Base-by-base conservation (phyloP, 2,113 vertebrate genomes). In the Lichenostomus cassidix region DNA sequence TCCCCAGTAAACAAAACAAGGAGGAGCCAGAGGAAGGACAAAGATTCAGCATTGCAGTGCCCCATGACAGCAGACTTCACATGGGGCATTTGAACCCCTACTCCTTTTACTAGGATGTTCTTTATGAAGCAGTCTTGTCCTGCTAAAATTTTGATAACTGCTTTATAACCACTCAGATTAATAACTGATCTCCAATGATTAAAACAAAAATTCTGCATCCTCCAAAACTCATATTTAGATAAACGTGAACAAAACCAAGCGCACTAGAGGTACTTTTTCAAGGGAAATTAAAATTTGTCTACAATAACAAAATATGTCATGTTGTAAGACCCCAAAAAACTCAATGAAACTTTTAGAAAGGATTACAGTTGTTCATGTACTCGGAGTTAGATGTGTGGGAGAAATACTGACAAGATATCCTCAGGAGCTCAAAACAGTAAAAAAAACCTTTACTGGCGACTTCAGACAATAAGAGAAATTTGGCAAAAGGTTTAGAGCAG, bases 21-120 rank as follows among this genome's bases (percentile, higher is more conserved):
- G 41, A 79, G 31, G 31, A 92, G 27, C 7, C 11, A 65, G 23
- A 14, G 28, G 9, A 82, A 87, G 23, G 31, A 60, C 24, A 53
- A 85, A 28, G 24, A 70, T 27, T 87, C 46, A 50, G 25, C 14
- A 10, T 11, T 76, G 49, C 59, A 35, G 37, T 28, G 29, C 37
- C 33, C 20, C 1, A 0, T 18, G n/a, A 37, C 37, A 56, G 59
- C 49, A 87, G 23, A 47, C 10, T 15, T 64, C 3, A 0, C 23
- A n/a, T 13, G 10, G 18, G 25, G 5, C 22, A 63, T n/a, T 68
- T 59, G 49, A 86, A 71, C 31, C 5, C 6, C 0, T 39, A 16
- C 17, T 31, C 19, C 16, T 90, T 82, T 77, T 42, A 13, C 35
- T 37, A 53, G 52, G 10, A 53, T 50, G 29, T 68, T 85, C 53